Evolutionary conservation across 2,797 vertebrate species (phyloP).

Genomic region (Myripristis jacobus): DNA sequence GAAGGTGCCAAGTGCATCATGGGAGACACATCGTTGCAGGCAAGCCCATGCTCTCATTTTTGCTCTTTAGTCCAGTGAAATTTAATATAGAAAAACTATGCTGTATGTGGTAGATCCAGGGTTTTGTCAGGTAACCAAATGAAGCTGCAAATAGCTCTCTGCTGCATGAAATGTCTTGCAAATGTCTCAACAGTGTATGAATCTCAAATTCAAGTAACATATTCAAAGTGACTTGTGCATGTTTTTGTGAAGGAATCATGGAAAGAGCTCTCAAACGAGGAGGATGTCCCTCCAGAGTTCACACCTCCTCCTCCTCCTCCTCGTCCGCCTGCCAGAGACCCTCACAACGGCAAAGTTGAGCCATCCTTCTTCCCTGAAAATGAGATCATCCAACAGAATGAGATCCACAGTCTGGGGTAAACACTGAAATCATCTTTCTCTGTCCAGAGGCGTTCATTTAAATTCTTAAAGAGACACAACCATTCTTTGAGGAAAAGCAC

Average conservation of each 20-base stretch:
- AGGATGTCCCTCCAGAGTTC: slow-evolving; percentile 92
- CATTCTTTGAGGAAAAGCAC: not conserved
- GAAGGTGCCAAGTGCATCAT: slow-evolving; percentile 96
- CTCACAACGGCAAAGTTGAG: slow-evolving; percentile 85
- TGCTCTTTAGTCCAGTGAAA: no score
- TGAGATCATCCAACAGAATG: slow-evolving; percentile 49
- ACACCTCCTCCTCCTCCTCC: slow-evolving; percentile 89
- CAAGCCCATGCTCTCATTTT: slow-evolving; percentile 53
- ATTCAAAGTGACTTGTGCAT: not conserved
- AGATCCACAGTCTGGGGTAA: slow-evolving; percentile 73
- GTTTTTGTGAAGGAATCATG: slow-evolving; percentile 88
- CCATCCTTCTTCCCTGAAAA: slow-evolving; percentile 75
- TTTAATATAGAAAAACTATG: not conserved
- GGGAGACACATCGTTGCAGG: slow-evolving; percentile 93
- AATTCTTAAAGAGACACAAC: not conserved
- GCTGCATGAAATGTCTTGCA: no score
- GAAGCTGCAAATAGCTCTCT: not conserved
- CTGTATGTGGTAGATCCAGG: not conserved
- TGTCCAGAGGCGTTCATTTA: not conserved
- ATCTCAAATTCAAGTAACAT: not conserved
- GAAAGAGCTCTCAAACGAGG: slow-evolving; percentile 95
- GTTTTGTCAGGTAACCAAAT: not conserved
- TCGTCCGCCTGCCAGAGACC: slow-evolving; percentile 88
- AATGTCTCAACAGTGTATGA: no score
- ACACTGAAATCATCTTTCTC: not conserved